phyloP scores from a whole-genome alignment of 2,888 invertebrate species.

The Drosophila basisetae region DNA sequence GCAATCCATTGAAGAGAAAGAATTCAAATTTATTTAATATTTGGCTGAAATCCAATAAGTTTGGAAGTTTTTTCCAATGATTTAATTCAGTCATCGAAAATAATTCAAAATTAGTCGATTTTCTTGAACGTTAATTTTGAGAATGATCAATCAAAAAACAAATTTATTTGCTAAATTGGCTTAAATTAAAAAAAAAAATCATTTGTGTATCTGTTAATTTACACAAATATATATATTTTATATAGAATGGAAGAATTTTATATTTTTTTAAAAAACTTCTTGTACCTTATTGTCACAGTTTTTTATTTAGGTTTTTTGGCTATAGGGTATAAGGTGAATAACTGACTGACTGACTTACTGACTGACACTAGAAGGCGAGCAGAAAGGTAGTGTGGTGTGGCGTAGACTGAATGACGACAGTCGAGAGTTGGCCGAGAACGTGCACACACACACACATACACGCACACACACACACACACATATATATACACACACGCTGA shows the following conservation, averaged over 20 bases:
- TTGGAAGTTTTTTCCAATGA: background rate
- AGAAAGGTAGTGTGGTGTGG: background rate
- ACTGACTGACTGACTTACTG: slow-evolving; percentile 38
- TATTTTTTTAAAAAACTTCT: background rate
- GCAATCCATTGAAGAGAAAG: background rate
- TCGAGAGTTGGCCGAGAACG: slow-evolving; percentile 17
- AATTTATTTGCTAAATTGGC: background rate
- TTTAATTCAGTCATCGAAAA: background rate
- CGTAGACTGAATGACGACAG: slow-evolving; percentile 39
- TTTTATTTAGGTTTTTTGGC: background rate
- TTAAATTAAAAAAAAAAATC: background rate
- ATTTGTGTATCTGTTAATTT: background rate
- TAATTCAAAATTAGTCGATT: background rate
- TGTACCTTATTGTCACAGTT: background rate
- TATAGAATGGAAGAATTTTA: background rate
- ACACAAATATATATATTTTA: background rate
- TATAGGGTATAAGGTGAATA: slow-evolving; percentile 30
- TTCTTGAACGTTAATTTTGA: background rate
- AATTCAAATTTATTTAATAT: background rate
- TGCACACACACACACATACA: background rate
- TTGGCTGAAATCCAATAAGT: background rate
- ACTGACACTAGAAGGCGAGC: slow-evolving; percentile 9
- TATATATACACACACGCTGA: background rate
- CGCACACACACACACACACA: background rate
- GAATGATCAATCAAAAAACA: background rate